Conservation (phyloP, 2,797 vertebrate genomes). For the Acipenser ruthenus region DNA sequence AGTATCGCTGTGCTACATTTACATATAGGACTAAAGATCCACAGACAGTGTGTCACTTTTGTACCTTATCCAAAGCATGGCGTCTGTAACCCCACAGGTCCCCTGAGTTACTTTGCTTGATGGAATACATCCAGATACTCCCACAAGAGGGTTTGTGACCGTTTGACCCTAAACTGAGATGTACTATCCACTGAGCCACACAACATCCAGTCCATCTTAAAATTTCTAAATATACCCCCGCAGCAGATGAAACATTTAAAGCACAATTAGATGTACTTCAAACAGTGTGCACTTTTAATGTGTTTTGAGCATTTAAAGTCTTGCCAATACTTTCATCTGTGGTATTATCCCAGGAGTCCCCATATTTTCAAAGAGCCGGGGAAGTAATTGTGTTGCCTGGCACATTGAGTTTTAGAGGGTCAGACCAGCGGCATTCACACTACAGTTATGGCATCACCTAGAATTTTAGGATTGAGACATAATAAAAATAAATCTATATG, state of each 20-base stretch:
- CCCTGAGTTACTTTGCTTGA: too few species aligned
- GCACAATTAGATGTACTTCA: slow-evolving; percentile 59
- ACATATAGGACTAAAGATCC: too few species aligned
- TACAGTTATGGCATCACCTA: too few species aligned
- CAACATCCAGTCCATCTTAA: slow-evolving; percentile 14
- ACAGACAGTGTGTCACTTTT: too few species aligned
- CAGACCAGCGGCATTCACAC: not conserved
- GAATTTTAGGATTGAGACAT: too few species aligned
- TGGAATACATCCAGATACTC: slow-evolving; percentile 1
- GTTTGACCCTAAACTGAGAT: not conserved
- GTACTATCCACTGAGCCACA: not conserved
- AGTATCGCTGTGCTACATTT: too few species aligned
- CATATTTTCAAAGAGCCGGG: slow-evolving; percentile 51
- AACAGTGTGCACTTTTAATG: slow-evolving; percentile 50
- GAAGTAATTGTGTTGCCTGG: slow-evolving; percentile 47
- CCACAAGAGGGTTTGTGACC: slow-evolving; percentile 1
- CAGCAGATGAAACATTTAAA: slow-evolving; percentile 47
- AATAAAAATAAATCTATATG: too few species aligned
- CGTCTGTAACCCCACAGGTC: too few species aligned
- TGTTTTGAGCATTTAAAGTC: slow-evolving; percentile 49
- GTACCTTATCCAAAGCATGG: too few species aligned
- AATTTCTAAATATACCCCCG: slow-evolving; percentile 44
- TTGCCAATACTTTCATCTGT: slow-evolving; percentile 65
- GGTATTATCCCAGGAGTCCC: slow-evolving; percentile 36
- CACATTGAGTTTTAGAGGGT: slow-evolving; percentile 32